Evolutionary conservation across 1,140 invertebrate species (phyloP), one percentile per base, ranked within the genome.

Genomic region (Bombus affinis): DNA sequence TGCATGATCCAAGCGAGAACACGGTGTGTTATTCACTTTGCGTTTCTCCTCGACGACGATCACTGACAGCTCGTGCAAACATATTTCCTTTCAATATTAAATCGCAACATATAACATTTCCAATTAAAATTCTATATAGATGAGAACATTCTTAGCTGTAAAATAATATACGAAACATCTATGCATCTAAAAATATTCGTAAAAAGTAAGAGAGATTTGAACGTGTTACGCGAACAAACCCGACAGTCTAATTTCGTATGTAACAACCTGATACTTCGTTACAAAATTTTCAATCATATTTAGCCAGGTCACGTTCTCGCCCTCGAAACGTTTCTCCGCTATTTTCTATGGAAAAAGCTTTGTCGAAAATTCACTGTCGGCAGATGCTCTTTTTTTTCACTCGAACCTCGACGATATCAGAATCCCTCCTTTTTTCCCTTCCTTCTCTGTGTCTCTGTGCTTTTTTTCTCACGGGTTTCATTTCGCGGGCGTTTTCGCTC

Each of bases 341-440:
- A 66, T 79, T 71, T 79, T 47, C 28, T 32, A 18, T 47, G 53
- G 37, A 72, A 84, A 84, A 79, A 22, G 68, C 42, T 72, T 39
- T 9, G 65, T 62, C 53, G 47, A 79, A 68, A 22, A 84, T 79
- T 84, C 83, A 42, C 76, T 22, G 10, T 22, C 47, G n/a, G 22
- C 76, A 39, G 66, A 80, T 28, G 68, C 32, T 47, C 28, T 53
- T 57, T 47, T 59, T 70, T 79, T 42, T 25, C 53, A 4, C 53
- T 47, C 71, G 10, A 62, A 66, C 22, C 15, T 71, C 75, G 10
- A 62, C 75, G 76, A 62, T 72, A 71, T 53, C 15, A 10, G 9
- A 39, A 22, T 10, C 3, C 28, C 70, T 35, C 44, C 22, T 6
- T 39, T 81, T 62, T 28, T 32, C 8, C 22, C 83, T 47, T 72